Conservation (phyloP, 1,140 invertebrate species). For the Euglossa dilemma region DNA sequence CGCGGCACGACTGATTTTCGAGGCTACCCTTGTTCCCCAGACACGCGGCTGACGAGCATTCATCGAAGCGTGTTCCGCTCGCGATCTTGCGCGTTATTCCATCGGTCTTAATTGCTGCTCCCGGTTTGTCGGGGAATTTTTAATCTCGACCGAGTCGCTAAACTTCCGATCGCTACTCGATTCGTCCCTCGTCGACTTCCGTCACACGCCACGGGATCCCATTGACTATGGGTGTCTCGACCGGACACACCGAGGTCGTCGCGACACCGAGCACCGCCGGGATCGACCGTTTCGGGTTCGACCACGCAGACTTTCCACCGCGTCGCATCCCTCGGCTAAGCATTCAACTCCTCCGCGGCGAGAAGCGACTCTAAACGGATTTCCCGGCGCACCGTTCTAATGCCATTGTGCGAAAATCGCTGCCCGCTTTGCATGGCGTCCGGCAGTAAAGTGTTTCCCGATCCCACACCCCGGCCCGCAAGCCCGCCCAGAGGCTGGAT, state of each 20-base stretch:
- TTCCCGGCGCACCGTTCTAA: slow-evolving; percentile 74
- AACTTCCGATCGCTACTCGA: no score
- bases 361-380: slow-evolving; percentile 74
- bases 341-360: slow-evolving; percentile 1
- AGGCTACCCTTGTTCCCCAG: slow-evolving; percentile 35
- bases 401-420: slow-evolving; percentile 72
- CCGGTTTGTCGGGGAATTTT: background rate
- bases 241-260: slow-evolving; percentile 53
- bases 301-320: background rate
- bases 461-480: slow-evolving; percentile 26
- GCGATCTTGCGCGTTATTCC: background rate
- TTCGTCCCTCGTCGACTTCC: no score
- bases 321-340: background rate
- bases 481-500: no score
- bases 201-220: background rate
- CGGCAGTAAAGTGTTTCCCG: slow-evolving; percentile 67
- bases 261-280: slow-evolving; percentile 46
- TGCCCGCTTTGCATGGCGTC: slow-evolving; percentile 42
- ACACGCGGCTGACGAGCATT: slow-evolving; percentile 34
- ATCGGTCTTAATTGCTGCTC: background rate
- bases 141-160: no score
- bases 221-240: background rate
- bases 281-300: background rate
- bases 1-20: slow-evolving; percentile 57
- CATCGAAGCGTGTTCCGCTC: background rate